Percentiles rank a stretch among this genome's conserved stretches.
Conservation (phyloP, 2,888 invertebrate genomes). For the Geotrupes spiniger region DNA sequence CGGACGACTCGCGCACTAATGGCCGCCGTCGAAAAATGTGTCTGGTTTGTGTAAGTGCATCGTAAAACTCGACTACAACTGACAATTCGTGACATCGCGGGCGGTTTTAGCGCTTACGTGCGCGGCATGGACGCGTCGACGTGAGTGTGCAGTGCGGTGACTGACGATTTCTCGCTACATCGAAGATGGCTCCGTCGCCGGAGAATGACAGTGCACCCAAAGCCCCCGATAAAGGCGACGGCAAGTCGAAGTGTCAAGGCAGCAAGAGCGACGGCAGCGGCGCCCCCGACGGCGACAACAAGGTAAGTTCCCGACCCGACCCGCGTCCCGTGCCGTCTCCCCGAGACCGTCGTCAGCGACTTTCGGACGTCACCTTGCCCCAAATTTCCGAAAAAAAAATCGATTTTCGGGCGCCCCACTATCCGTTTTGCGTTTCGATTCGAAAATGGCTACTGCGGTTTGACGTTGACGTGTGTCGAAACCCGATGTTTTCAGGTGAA, state of each 20-base stretch:
- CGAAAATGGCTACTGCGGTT: conserved; percentile 30
- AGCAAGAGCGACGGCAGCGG: conserved; percentile 49
- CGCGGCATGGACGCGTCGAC: too few relatives aligned
- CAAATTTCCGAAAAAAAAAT: conserved; percentile 24
- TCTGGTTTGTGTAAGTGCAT: too few relatives aligned
- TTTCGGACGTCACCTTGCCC: conserved; percentile 11
- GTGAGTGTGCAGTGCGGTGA: too few relatives aligned
- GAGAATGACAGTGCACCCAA: conserved; percentile 74
- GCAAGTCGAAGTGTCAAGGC: conserved; percentile 54
- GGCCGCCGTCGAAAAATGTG: too few relatives aligned
- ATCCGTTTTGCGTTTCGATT: conserved; percentile 27
- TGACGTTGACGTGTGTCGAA: conserved; percentile 25
- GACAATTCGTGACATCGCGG: too few relatives aligned
- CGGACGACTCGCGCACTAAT: too few relatives aligned
- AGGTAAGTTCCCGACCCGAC: too few relatives aligned
- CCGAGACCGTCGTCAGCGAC: conserved; percentile 13
- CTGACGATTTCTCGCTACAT: not conserved
- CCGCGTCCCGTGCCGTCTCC: too few relatives aligned
- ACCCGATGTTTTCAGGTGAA: conserved; percentile 26
- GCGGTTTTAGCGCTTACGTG: too few relatives aligned
- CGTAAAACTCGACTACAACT: too few relatives aligned
- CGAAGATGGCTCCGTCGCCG: conserved; percentile 70
- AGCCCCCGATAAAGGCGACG: conserved; percentile 63
- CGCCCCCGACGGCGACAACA: conserved; percentile 37
- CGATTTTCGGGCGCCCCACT: conserved; percentile 24